Evolutionary conservation across 2,797 vertebrate species (phyloP).

Genomic region (Monodelphis domestica): DNA sequence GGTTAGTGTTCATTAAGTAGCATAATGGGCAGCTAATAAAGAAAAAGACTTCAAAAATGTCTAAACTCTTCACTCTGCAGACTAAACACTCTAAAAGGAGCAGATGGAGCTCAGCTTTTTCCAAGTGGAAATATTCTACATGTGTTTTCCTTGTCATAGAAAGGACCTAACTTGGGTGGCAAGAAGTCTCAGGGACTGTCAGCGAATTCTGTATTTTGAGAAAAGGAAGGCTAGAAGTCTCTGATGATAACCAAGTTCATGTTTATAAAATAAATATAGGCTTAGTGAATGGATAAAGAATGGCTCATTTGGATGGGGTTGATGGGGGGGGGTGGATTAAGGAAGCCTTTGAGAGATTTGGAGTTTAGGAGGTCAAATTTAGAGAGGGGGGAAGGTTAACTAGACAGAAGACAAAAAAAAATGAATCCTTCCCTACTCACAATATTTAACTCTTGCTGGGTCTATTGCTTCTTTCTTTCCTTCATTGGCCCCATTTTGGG

Average conservation of each 20-base stretch:
- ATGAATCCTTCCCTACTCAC: not conserved
- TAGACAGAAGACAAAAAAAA: not conserved
- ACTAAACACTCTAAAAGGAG: constrained; percentile 8
- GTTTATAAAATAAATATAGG: not conserved
- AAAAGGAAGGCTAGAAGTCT: not conserved
- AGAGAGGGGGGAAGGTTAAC: not conserved
- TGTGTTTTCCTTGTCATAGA: constrained; percentile 32
- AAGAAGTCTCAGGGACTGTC: not conserved
- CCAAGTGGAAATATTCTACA: not conserved
- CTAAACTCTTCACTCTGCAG: not conserved
- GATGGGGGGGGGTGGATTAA: not conserved
- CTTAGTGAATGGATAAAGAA: not conserved
- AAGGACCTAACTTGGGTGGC: not conserved
- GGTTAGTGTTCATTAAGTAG: not conserved
- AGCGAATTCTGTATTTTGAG: not conserved
- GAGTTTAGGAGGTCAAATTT: not conserved
- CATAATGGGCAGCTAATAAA: constrained; percentile 14
- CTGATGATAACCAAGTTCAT: not conserved
- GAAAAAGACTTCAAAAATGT: constrained; percentile 22
- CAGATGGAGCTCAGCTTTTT: constrained; percentile 6
- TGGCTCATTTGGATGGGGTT: not conserved
- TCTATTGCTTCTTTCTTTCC: constrained; percentile 25
- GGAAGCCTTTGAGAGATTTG: not conserved
- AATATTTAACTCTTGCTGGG: not conserved
- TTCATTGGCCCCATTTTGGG: constrained; percentile 7